Conservation (phyloP, 2,113 vertebrate species). For the Paramisgurnus dabryanus region DNA sequence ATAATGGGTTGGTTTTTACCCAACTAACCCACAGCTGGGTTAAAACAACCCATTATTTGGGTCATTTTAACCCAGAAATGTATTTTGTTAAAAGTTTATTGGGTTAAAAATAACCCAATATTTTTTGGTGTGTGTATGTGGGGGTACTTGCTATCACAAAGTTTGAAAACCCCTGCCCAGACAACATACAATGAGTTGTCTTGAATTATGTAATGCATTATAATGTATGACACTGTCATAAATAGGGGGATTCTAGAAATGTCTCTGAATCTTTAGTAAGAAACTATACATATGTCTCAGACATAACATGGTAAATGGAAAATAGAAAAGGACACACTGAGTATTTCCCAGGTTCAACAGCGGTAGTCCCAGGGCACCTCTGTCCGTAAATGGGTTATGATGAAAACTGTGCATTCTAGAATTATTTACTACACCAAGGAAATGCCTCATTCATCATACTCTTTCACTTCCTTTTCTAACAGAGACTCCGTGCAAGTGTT, state of each 20-base stretch:
- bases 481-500: constrained; percentile 18
- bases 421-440: constrained; percentile 56
- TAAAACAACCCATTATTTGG: too few species aligned
- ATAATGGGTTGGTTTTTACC: too few species aligned
- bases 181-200: too few species aligned
- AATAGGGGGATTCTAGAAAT: neutral
- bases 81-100: too few species aligned
- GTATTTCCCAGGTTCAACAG: constrained; percentile 70
- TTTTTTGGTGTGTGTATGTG: too few species aligned
- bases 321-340: constrained; percentile 55
- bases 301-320: neutral
- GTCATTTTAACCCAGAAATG: too few species aligned
- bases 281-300: too few species aligned
- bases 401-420: constrained; percentile 55
- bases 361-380: constrained; percentile 56
- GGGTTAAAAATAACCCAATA: too few species aligned
- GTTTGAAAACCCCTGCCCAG: too few species aligned
- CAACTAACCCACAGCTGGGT: too few species aligned
- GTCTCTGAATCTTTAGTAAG: neutral
- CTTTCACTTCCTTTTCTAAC: constrained; percentile 73
- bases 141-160: too few species aligned
- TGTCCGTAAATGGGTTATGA: constrained; percentile 70
- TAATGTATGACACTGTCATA: constrained; percentile 21
- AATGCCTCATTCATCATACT: constrained; percentile 55
- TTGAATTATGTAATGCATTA: neutral